phyloP scores from a whole-genome alignment of 2,113 vertebrate species.

The Petrocephalus zakoni region DNA sequence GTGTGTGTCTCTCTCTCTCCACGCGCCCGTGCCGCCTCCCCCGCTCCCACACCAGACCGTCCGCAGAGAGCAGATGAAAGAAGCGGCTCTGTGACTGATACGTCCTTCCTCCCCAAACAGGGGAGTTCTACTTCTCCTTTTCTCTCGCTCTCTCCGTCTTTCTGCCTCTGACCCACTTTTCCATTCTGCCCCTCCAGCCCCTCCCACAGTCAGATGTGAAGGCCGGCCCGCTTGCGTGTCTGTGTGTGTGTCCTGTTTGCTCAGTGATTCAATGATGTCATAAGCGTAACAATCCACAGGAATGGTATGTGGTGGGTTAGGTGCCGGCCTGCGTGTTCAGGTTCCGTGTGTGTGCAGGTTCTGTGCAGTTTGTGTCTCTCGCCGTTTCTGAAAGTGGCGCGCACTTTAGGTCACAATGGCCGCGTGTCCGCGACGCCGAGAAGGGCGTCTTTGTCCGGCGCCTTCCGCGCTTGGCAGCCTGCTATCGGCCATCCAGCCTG shows the following conservation, averaged over 20 bases:
- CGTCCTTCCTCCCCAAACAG: constrained; percentile 56
- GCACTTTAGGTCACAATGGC: neutral
- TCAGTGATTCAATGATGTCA: constrained; percentile 5
- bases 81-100: constrained; percentile 66
- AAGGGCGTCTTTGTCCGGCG: neutral
- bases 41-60: constrained; percentile 56
- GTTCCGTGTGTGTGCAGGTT: neutral
- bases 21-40: neutral
- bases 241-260: constrained; percentile 19
- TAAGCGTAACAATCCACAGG: neutral
- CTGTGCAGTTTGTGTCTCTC: neutral
- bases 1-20: neutral
- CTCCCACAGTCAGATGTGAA: constrained; percentile 59
- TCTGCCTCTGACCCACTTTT: constrained; percentile 51
- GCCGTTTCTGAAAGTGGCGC: constrained; percentile 20
- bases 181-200: constrained; percentile 41
- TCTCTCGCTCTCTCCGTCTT: constrained; percentile 40
- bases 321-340: neutral
- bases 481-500: neutral
- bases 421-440: constrained; percentile 20
- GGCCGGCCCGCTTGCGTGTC: constrained; percentile 40
- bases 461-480: neutral
- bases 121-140: constrained; percentile 60
- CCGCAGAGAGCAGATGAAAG: constrained; percentile 69
- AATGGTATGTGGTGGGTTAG: neutral